These are phyloP conservation scores for Phaetusa simplex DNA, from an alignment of 2,113 vertebrate species.

Conservation along the genomic window DNA sequence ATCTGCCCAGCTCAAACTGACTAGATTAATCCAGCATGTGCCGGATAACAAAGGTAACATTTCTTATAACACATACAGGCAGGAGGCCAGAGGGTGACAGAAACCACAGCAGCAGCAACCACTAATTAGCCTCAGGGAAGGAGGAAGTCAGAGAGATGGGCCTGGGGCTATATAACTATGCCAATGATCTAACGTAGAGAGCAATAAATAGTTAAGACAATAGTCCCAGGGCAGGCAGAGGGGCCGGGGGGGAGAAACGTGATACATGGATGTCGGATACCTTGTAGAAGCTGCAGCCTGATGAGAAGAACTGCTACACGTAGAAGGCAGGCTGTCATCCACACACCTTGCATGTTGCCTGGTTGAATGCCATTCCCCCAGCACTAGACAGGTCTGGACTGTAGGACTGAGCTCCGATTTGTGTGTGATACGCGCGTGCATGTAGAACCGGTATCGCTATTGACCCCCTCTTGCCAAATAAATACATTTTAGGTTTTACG, in stretches of 20 bases:
- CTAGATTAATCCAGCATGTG: not conserved
- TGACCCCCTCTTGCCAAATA: not conserved
- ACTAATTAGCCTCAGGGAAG: not conserved
- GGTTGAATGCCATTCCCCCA: accelerated
- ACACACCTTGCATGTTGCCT: accelerated
- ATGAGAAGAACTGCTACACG: not conserved
- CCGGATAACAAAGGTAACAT: not conserved
- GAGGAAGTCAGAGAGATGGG: not conserved
- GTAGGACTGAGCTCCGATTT: not conserved
- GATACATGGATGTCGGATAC: not conserved
- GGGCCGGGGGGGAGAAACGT: not conserved
- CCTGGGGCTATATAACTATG: not conserved
- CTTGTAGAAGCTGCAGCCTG: not conserved
- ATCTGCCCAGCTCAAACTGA: not conserved
- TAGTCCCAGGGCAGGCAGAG: not conserved
- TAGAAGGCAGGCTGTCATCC: not conserved
- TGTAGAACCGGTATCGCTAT: accelerated
- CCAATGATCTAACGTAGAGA: not conserved
- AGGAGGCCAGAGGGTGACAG: not conserved
- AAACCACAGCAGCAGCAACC: constrained; percentile 1
- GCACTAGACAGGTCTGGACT: not conserved
- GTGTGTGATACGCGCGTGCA: accelerated
- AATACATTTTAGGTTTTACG: not conserved
- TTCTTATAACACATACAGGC: not conserved
- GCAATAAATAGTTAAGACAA: not conserved